Conservation (phyloP, 1,140 invertebrate species). For the Triops longicaudatus region DNA sequence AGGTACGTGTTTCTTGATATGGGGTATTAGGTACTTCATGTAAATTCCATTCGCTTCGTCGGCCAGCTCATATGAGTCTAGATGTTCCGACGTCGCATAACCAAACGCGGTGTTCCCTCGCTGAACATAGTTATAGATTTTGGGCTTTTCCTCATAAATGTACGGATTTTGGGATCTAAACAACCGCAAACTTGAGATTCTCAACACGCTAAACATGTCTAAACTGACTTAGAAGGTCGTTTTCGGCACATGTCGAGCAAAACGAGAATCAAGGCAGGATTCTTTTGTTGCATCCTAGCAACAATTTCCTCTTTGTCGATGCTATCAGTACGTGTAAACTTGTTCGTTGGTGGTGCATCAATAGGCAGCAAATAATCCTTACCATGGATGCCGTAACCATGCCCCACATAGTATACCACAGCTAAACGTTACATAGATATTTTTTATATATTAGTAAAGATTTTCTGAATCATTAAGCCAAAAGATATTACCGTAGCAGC, state of each 20-base stretch:
- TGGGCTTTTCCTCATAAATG: slow-evolving; percentile 26
- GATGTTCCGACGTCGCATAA: slow-evolving; percentile 27
- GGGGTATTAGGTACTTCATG: slow-evolving; percentile 29
- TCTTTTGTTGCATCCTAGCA: slow-evolving; percentile 34
- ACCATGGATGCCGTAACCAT: slow-evolving; percentile 42
- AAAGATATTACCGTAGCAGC: slow-evolving; percentile 37
- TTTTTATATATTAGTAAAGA: not conserved
- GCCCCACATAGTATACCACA: slow-evolving; percentile 41
- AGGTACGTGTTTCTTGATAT: slow-evolving; percentile 23
- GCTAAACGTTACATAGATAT: slow-evolving; percentile 31
- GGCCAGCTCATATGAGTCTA: slow-evolving; percentile 29
- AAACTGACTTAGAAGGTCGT: slow-evolving; percentile 7
- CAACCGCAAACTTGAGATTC: not conserved
- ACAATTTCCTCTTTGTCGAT: slow-evolving; percentile 40
- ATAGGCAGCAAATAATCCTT: slow-evolving; percentile 39
- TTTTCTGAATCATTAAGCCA: not conserved
- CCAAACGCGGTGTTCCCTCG: slow-evolving; percentile 27
- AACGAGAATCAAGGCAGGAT: slow-evolving; percentile 38
- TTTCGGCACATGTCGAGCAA: slow-evolving; percentile 40
- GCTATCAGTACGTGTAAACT: slow-evolving; percentile 36
- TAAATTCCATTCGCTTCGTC: slow-evolving; percentile 31
- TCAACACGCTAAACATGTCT: not conserved
- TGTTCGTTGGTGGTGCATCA: slow-evolving; percentile 35
- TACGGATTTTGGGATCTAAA: slow-evolving; percentile 27
- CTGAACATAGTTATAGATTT: slow-evolving; percentile 20